Evolutionary conservation across 2,888 invertebrate genomes (phyloP).

Genomic region (Acanthosepion lycidas): DNA sequence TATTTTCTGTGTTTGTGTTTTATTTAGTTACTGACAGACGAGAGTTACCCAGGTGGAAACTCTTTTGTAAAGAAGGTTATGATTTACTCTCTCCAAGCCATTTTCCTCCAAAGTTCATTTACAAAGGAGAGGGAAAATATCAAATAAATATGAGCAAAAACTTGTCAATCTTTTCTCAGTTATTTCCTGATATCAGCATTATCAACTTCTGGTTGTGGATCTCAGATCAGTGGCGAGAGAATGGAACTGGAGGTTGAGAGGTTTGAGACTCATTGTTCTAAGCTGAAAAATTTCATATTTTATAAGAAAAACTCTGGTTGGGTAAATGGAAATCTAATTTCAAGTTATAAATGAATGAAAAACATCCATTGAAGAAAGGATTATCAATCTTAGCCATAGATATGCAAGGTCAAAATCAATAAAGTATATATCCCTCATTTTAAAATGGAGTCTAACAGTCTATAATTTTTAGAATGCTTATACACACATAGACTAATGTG

Average conservation of each 20-base stretch:
- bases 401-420: too few relatives aligned
- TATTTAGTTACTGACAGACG: not conserved
- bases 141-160: not conserved
- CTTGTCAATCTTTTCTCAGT: not conserved
- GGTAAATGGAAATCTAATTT: too few relatives aligned
- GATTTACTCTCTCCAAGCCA: not conserved
- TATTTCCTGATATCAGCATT: not conserved
- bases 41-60: slow-evolving; percentile 33
- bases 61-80: not conserved
- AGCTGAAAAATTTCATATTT: not conserved
- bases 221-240: not conserved
- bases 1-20: not conserved
- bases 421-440: too few relatives aligned
- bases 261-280: not conserved
- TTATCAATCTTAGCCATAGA: too few relatives aligned
- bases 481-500: too few relatives aligned
- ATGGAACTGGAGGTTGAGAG: not conserved
- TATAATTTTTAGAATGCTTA: too few relatives aligned
- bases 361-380: too few relatives aligned
- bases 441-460: too few relatives aligned
- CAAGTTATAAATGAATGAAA: too few relatives aligned
- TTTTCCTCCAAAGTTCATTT: not conserved
- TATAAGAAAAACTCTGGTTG: too few relatives aligned
- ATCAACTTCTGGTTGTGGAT: not conserved
- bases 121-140: not conserved